phyloP scores from a whole-genome alignment of 2,888 invertebrate genomes.

The Limnephilus lunatus region DNA sequence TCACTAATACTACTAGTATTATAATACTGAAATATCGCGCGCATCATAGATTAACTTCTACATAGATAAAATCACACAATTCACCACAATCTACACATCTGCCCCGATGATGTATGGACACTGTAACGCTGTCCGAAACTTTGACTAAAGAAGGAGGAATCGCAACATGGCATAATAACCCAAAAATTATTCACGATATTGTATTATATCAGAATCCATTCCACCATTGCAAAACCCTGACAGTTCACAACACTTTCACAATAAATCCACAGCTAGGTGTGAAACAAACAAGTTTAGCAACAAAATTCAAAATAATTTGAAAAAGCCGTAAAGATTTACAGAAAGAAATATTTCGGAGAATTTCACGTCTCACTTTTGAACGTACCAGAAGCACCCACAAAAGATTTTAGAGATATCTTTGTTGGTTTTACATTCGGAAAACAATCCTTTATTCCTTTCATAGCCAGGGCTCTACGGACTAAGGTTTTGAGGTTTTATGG shows the following conservation, averaged over 20 bases:
- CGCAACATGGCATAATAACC: too few species aligned
- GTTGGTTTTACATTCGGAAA: slow-evolving; percentile 40
- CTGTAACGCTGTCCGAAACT: too few species aligned
- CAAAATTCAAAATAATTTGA: background rate
- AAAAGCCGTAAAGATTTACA: background rate
- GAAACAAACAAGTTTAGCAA: background rate
- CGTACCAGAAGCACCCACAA: slow-evolving; percentile 19
- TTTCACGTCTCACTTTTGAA: background rate
- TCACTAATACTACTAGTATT: too few species aligned
- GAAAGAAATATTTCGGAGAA: background rate
- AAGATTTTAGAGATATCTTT: slow-evolving; percentile 21
- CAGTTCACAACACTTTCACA: background rate
- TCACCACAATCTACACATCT: too few species aligned
- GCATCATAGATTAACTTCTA: too few species aligned
- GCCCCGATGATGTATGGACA: too few species aligned
- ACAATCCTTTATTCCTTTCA: slow-evolving; percentile 42
- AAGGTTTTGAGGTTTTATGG: slow-evolving; percentile 34
- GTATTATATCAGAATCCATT: too few species aligned
- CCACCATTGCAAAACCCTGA: background rate
- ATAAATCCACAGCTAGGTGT: background rate
- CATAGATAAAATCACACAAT: too few species aligned
- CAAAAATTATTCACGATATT: too few species aligned
- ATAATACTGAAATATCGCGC: too few species aligned
- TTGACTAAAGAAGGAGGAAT: too few species aligned
- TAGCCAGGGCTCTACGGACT: slow-evolving; percentile 23